Conservation (phyloP, 2,888 invertebrate genomes). For the Acholoe squamosa region DNA sequence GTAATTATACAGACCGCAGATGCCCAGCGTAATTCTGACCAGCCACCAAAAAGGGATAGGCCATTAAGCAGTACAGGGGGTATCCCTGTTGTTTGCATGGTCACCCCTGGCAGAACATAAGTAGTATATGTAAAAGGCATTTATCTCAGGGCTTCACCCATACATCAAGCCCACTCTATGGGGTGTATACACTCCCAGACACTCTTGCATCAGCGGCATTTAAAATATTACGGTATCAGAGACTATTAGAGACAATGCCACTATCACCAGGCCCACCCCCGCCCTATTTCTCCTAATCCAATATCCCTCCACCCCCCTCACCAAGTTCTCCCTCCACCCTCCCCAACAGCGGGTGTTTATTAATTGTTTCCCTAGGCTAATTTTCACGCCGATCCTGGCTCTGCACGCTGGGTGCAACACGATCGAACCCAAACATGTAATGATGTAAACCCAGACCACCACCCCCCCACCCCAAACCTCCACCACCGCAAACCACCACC, state of each 20-base stretch:
- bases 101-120: too few relatives aligned
- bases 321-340: not conserved
- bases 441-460: not conserved
- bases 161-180: too few relatives aligned
- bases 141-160: too few relatives aligned
- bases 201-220: too few relatives aligned
- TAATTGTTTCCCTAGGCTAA: constrained; percentile 48
- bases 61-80: too few relatives aligned
- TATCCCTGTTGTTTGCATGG: too few relatives aligned
- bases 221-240: not conserved
- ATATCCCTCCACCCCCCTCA: not conserved
- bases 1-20: too few relatives aligned
- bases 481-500: not conserved
- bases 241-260: constrained; percentile 2
- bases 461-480: not conserved
- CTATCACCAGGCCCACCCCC: not conserved
- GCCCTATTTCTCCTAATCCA: too few relatives aligned
- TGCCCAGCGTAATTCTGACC: too few relatives aligned
- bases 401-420: not conserved
- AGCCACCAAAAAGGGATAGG: too few relatives aligned
- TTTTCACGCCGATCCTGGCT: not conserved
- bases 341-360: constrained; percentile 2
- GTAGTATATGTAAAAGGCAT: too few relatives aligned
- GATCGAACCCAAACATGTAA: not conserved
- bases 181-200: too few relatives aligned